These are phyloP conservation scores for Cancer borealis DNA, from an alignment of 2,888 invertebrate genomes.

Conservation along the genomic window DNA sequence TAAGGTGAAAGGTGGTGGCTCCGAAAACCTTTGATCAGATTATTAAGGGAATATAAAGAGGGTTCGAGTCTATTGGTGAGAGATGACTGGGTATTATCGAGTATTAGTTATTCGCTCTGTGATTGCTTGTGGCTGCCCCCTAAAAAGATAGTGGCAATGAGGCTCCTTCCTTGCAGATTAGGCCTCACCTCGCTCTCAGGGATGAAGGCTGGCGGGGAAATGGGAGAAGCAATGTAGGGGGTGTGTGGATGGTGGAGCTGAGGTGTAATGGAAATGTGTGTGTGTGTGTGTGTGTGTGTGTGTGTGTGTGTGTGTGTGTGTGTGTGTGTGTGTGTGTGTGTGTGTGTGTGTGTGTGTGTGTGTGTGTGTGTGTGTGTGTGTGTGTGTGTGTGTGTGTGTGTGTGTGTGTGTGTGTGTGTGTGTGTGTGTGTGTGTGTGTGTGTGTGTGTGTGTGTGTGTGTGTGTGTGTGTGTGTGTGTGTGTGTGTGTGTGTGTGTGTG, in stretches of 20 bases:
- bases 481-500: constrained; percentile 37
- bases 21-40: constrained; percentile 53
- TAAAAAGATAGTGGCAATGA: neutral
- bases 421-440: no score
- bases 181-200: neutral
- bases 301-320: constrained; percentile 37
- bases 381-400: constrained; percentile 11
- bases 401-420: neutral
- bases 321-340: constrained; percentile 37
- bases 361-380: constrained; percentile 20
- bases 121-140: neutral
- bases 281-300: neutral
- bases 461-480: neutral
- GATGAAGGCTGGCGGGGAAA: neutral
- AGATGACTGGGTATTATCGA: constrained; percentile 60
- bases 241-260: neutral
- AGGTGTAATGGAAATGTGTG: neutral
- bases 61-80: constrained; percentile 60
- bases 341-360: constrained; percentile 30
- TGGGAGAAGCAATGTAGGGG: neutral
- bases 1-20: constrained; percentile 7
- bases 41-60: constrained; percentile 43
- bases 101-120: constrained; percentile 53
- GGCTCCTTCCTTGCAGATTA: neutral
- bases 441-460: no score